Evolutionary conservation across 2,888 invertebrate species (phyloP).

Genomic region (Villa cingulata): DNA sequence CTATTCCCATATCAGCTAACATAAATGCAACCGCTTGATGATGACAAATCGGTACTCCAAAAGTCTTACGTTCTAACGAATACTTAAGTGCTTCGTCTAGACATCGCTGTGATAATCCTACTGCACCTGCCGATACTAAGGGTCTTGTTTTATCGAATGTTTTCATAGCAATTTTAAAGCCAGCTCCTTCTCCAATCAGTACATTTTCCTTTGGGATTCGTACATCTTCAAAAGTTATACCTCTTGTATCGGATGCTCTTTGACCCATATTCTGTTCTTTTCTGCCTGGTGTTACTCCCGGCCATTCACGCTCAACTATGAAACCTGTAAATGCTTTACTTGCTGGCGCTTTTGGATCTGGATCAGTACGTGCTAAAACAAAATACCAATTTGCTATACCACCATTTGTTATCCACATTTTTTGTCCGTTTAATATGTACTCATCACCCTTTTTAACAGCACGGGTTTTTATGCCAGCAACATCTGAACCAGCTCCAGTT

Average conservation of each 20-base stretch:
- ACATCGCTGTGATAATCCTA: constrained; percentile 71
- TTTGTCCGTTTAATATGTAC: constrained; percentile 78
- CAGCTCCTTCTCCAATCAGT: constrained; percentile 49
- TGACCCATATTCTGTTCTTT: constrained; percentile 64
- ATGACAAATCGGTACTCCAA: constrained; percentile 60
- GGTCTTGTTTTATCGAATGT: constrained; percentile 59
- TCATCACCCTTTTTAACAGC: constrained; percentile 84
- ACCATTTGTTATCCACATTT: constrained; percentile 96
- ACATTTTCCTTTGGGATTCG: constrained; percentile 58
- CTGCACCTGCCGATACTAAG: constrained; percentile 70
- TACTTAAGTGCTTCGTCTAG: constrained; percentile 82
- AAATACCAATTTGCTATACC: constrained; percentile 89
- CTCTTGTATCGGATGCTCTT: constrained; percentile 54
- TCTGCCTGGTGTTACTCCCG: constrained; percentile 50
- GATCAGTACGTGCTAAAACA: constrained; percentile 73
- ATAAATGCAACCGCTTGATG: constrained; percentile 82
- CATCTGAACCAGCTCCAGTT: constrained; percentile 85
- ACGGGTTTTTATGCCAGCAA: constrained; percentile 71
- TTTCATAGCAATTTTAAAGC: constrained; percentile 62
- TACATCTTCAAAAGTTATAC: constrained; percentile 63
- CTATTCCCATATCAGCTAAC: constrained; percentile 82
- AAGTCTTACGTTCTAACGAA: constrained; percentile 73
- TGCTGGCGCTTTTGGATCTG: constrained; percentile 73
- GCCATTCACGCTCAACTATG: constrained; percentile 51
- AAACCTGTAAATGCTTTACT: constrained; percentile 70